phyloP scores from a whole-genome alignment of 2,113 vertebrate genomes.

The Neopipo cinnamomea region DNA sequence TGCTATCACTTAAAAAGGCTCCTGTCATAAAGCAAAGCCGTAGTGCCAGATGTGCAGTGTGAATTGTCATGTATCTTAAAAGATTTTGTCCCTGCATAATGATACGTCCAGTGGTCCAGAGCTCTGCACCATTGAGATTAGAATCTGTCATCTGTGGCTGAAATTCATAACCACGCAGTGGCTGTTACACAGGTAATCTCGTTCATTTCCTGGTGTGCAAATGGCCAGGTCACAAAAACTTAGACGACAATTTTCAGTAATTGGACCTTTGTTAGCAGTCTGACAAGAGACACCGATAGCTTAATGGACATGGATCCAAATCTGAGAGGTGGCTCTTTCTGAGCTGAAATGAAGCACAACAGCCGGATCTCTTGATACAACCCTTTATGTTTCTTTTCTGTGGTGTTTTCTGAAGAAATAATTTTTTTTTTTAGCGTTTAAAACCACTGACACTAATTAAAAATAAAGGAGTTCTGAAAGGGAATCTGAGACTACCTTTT shows the following conservation, averaged over 20 bases:
- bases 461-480: background rate
- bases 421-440: background rate
- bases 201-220: background rate
- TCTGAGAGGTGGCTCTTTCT: background rate
- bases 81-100: slow-evolving; percentile 5
- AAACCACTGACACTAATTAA: background rate
- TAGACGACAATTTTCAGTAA: background rate
- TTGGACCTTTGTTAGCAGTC: background rate
- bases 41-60: slow-evolving; percentile 34
- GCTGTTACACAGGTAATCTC: background rate
- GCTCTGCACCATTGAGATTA: slow-evolving; percentile 28
- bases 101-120: background rate
- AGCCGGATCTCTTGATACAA: background rate
- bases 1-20: background rate
- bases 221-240: slow-evolving; percentile 14
- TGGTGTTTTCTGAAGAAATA: background rate
- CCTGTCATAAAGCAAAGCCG: background rate
- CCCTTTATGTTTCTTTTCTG: background rate
- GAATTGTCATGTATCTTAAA: background rate
- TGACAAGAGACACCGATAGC: background rate
- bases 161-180: background rate
- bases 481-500: background rate
- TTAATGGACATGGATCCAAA: background rate
- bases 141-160: slow-evolving; percentile 51
- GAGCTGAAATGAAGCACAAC: background rate